Evolutionary conservation across 2,888 invertebrate species (phyloP).

Genomic region (Drosophila macrospina): DNA sequence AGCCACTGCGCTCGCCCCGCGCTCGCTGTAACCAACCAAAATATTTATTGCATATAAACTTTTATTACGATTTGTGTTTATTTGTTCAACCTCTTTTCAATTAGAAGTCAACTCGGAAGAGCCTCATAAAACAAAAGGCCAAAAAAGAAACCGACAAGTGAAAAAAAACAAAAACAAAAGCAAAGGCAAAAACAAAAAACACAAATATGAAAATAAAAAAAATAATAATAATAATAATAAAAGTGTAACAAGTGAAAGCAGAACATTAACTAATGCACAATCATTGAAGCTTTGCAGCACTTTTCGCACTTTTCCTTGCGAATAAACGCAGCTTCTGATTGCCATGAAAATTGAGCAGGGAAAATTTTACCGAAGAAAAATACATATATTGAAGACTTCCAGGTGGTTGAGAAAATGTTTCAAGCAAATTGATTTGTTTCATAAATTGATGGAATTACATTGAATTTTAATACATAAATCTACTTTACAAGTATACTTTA

Average conservation of each 20-base stretch:
- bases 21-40: conserved; percentile 51
- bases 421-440: background rate
- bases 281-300: conserved; percentile 3
- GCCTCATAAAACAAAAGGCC: conserved; percentile 62
- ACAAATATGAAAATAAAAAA: conserved; percentile 7
- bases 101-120: conserved; percentile 61
- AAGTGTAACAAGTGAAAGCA: conserved; percentile 12
- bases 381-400: background rate
- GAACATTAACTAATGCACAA: conserved; percentile 31
- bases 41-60: conserved; percentile 84
- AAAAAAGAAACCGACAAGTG: conserved; percentile 23
- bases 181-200: background rate
- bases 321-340: conserved; percentile 1
- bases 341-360: background rate
- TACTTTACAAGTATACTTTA: too few species aligned
- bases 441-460: background rate
- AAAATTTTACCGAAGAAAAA: background rate
- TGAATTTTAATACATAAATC: background rate
- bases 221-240: too few species aligned
- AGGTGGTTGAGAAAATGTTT: background rate
- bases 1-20: conserved; percentile 20
- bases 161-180: conserved; percentile 29
- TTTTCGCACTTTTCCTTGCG: background rate
- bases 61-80: conserved; percentile 81
- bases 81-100: conserved; percentile 75